phyloP scores from a whole-genome alignment of 2,888 invertebrate genomes.

The Diadegma fenestrale region DNA sequence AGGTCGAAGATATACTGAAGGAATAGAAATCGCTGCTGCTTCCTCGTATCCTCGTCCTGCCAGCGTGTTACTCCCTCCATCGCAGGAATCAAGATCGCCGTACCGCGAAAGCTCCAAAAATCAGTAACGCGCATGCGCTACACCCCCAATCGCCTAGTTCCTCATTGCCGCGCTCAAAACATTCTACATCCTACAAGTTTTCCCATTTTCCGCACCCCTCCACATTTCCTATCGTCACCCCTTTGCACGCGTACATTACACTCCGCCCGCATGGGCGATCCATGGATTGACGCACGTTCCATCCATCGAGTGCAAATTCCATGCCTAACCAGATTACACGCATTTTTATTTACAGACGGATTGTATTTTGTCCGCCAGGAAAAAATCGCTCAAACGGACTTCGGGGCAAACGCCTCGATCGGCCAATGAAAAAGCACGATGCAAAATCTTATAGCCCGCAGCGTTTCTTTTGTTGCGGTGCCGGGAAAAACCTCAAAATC shows the following conservation, averaged over 20 bases:
- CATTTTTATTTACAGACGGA: neutral
- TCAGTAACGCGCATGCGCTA: neutral
- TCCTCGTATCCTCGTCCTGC: conserved; percentile 8
- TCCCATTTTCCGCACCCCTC: neutral
- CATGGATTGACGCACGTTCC: neutral
- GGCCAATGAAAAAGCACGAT: neutral
- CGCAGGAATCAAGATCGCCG: neutral
- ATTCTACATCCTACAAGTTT: neutral
- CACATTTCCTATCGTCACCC: neutral
- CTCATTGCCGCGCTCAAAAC: neutral
- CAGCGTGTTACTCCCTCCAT: conserved; percentile 1
- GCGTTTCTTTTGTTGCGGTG: neutral
- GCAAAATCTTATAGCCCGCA: neutral
- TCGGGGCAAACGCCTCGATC: neutral
- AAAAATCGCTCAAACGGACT: neutral
- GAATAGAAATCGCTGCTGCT: neutral
- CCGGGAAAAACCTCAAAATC: neutral
- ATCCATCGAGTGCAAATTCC: neutral
- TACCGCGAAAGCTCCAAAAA: neutral
- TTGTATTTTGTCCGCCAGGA: neutral
- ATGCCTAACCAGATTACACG: neutral
- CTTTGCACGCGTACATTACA: neutral
- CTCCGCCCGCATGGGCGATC: neutral
- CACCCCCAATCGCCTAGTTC: neutral
- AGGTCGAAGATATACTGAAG: conserved; percentile 6